phyloP scores from a whole-genome alignment of 2,888 invertebrate species.

The Trisateles emortualis region DNA sequence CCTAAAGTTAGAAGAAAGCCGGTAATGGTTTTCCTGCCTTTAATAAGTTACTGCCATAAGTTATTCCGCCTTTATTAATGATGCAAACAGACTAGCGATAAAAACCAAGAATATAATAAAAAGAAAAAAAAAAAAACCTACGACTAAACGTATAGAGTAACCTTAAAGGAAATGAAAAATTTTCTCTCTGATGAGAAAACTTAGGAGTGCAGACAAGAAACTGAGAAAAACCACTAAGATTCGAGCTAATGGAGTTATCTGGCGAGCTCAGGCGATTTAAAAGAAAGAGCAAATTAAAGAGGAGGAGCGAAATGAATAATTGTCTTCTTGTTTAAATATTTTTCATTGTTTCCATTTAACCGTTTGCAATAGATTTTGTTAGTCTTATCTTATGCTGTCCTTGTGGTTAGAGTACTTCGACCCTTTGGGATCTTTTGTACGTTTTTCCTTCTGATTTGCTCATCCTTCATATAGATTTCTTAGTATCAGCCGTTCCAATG shows the following conservation, averaged over 20 bases:
- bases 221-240: constrained; percentile 60
- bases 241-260: constrained; percentile 59
- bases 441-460: too few relatives aligned
- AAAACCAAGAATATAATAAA: constrained; percentile 51
- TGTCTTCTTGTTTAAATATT: constrained; percentile 39
- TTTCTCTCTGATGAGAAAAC: constrained; percentile 66
- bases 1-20: constrained; percentile 28
- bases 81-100: constrained; percentile 56
- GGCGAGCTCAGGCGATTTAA: constrained; percentile 52
- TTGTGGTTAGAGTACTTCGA: too few relatives aligned
- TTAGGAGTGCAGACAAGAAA: constrained; percentile 51
- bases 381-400: too few relatives aligned
- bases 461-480: too few relatives aligned
- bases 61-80: constrained; percentile 57
- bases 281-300: constrained; percentile 54
- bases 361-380: not conserved
- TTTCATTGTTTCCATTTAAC: constrained; percentile 28
- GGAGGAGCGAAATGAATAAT: constrained; percentile 40
- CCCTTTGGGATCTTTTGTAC: too few relatives aligned
- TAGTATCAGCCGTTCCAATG: too few relatives aligned
- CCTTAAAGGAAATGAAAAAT: constrained; percentile 61
- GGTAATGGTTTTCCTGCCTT: constrained; percentile 52
- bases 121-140: constrained; percentile 48
- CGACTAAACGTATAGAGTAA: constrained; percentile 48
- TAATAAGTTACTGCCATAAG: constrained; percentile 53